Conservation (phyloP, 2,113 vertebrate genomes). For the Nesogale talazaci region DNA sequence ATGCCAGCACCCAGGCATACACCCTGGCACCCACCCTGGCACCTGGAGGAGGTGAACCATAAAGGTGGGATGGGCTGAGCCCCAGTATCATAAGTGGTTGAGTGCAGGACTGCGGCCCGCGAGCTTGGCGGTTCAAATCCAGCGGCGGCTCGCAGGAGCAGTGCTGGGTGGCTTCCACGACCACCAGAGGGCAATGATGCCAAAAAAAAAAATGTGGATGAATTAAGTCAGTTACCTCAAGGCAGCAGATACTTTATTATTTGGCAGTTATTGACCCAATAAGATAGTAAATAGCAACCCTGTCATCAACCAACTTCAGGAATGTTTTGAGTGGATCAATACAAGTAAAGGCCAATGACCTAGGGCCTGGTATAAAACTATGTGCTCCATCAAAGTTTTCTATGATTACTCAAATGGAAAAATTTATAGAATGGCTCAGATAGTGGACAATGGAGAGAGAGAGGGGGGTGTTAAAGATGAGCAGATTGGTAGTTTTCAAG, state of each 20-base stretch:
- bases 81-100: too few relatives aligned
- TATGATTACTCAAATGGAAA: neutral
- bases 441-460: neutral
- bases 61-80: too few relatives aligned
- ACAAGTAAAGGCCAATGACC: neutral
- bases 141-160: too few relatives aligned
- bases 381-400: neutral
- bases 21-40: too few relatives aligned
- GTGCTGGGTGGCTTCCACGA: too few relatives aligned
- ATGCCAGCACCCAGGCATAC: neutral
- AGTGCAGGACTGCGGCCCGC: too few relatives aligned
- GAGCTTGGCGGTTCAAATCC: too few relatives aligned
- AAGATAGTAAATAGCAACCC: neutral
- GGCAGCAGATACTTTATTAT: neutral
- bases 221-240: neutral
- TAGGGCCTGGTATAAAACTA: neutral
- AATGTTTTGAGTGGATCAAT: neutral
- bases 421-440: neutral
- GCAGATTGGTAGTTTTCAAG: slow-evolving; percentile 4
- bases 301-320: neutral
- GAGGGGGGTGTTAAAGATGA: neutral
- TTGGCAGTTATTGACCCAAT: neutral
- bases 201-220: too few relatives aligned
- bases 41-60: neutral
- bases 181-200: too few relatives aligned